phyloP scores from a whole-genome alignment of 2,888 invertebrate species.

The Schizotus pectinicornis region DNA sequence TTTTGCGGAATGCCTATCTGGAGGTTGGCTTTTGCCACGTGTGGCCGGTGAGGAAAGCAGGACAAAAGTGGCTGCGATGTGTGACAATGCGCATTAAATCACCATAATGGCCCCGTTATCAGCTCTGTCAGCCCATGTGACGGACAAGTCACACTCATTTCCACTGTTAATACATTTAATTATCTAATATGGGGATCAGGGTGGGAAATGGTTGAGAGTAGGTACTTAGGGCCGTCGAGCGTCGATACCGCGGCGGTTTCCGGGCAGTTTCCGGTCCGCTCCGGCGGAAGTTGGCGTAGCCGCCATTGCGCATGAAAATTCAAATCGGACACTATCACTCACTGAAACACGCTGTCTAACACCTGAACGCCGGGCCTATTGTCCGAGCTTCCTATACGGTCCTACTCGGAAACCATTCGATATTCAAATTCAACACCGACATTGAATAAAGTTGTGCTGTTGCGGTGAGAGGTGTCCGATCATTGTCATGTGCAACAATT shows the following conservation, averaged over 20 bases:
- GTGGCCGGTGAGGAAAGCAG: neutral
- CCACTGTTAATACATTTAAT: conserved; percentile 37
- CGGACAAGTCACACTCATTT: conserved; percentile 33
- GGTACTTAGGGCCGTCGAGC: conserved; percentile 36
- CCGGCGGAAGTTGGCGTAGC: conserved; percentile 41
- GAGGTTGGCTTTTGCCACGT: neutral
- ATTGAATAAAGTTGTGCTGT: conserved; percentile 29
- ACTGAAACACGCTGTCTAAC: conserved; percentile 29
- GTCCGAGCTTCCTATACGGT: conserved; percentile 30
- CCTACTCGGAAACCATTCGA: conserved; percentile 33
- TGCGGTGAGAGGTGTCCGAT: conserved; percentile 32
- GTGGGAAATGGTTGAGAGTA: conserved; percentile 27
- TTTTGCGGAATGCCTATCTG: too few relatives aligned
- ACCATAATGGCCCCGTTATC: conserved; percentile 32
- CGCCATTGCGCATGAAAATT: conserved; percentile 45
- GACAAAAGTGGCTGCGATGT: conserved; percentile 16
- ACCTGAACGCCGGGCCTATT: conserved; percentile 31
- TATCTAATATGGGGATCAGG: conserved; percentile 34
- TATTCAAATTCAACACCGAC: conserved; percentile 32
- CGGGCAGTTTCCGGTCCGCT: conserved; percentile 43
- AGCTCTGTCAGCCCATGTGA: conserved; percentile 32
- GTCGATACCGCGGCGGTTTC: conserved; percentile 43
- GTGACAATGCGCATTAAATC: conserved; percentile 31
- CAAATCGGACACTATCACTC: conserved; percentile 42
- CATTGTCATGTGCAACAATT: conserved; percentile 32